Percentiles rank a stretch among this genome's conserved stretches.
Evolutionary conservation across 2,888 invertebrate species (phyloP).

Genomic region (Leistus spinibarbis): DNA sequence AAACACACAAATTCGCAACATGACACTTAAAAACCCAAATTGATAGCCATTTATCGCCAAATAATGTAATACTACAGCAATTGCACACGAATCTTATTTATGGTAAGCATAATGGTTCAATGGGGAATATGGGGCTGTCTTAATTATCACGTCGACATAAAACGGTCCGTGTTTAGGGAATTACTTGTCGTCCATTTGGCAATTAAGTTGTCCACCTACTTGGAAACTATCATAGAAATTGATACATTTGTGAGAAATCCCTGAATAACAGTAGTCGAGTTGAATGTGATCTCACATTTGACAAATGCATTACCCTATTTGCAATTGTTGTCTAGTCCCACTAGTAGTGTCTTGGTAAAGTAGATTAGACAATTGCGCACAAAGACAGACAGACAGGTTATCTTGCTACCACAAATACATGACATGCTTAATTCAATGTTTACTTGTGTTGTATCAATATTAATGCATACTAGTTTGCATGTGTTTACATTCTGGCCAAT

Average conservation of each 20-base stretch:
- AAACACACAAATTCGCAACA: slow-evolving; percentile 18
- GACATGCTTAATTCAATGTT: not conserved
- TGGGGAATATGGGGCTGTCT: not conserved
- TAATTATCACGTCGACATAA: not conserved
- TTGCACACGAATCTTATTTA: not conserved
- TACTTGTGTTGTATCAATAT: not conserved
- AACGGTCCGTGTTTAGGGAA: slow-evolving; percentile 21
- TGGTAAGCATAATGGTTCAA: not conserved
- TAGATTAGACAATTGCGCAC: not conserved
- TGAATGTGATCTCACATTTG: not conserved
- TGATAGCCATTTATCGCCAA: not conserved
- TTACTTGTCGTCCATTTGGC: slow-evolving; percentile 20
- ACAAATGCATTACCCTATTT: not conserved
- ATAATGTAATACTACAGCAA: not conserved
- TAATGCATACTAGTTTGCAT: not conserved
- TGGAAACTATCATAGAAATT: not conserved
- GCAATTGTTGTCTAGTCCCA: not conserved
- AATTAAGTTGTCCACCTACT: slow-evolving; percentile 4
- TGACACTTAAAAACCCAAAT: not conserved
- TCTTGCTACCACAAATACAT: not conserved
- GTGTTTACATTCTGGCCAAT: no score
- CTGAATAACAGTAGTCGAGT: not conserved
- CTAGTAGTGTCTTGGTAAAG: not conserved
- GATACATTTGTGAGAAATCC: not conserved
- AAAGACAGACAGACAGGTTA: not conserved